Conservation (phyloP, 2,113 vertebrate species). For the Alligator sinensis region DNA sequence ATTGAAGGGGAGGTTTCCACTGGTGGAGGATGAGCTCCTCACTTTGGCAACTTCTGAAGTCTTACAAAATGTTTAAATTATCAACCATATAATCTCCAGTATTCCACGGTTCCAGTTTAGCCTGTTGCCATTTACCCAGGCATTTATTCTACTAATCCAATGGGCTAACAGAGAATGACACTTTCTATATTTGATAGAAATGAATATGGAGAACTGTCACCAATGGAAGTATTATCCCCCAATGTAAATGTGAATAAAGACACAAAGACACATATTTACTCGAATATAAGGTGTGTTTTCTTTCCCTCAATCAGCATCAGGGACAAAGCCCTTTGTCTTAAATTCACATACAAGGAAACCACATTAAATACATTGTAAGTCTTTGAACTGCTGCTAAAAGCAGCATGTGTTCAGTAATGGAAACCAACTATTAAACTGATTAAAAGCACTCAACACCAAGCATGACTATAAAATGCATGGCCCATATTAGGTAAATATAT, state of each 20-base stretch:
- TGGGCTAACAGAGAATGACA: background rate
- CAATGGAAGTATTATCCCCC: background rate
- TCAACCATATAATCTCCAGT: background rate
- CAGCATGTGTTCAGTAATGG: no score
- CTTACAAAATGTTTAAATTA: background rate
- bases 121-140: background rate
- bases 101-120: background rate
- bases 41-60: background rate
- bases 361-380: no score
- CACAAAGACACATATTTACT: background rate
- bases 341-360: no score
- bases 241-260: background rate
- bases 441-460: no score
- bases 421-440: no score
- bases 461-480: no score
- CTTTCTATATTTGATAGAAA: constrained; percentile 5
- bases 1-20: background rate
- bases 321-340: no score
- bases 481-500: no score
- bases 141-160: constrained; percentile 25
- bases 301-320: no score
- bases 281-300: no score
- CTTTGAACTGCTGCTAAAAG: no score
- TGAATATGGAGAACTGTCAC: background rate
- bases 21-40: background rate